Conservation (phyloP, 2,888 invertebrate species). For the Mythimna pallens region DNA sequence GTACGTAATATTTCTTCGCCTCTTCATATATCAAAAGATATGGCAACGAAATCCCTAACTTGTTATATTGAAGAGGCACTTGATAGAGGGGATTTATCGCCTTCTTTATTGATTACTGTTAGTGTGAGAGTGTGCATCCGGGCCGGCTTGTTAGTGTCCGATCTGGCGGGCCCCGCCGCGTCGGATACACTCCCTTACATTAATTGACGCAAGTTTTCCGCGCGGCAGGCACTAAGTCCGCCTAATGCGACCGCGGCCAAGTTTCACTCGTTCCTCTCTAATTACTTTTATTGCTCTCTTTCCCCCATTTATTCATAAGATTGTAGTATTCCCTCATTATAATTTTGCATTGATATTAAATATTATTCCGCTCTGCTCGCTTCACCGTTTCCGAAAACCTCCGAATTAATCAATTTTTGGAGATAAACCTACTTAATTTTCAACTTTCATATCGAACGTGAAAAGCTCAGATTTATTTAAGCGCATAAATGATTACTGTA, state of each 20-base stretch:
- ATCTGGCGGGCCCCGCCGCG: constrained; percentile 57
- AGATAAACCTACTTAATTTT: constrained; percentile 38
- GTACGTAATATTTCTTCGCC: constrained; percentile 39
- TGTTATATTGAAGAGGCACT: constrained; percentile 45
- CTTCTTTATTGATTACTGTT: constrained; percentile 52
- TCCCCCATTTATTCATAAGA: constrained; percentile 76
- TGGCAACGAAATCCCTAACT: constrained; percentile 42
- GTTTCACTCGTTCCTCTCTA: constrained; percentile 80
- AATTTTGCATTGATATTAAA: constrained; percentile 55
- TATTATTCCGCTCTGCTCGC: constrained; percentile 37
- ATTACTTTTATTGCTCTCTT: constrained; percentile 84
- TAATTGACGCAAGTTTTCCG: constrained; percentile 82
- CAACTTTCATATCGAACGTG: constrained; percentile 21
- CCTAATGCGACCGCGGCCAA: constrained; percentile 80
- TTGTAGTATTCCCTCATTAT: constrained; percentile 71
- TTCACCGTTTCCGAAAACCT: constrained; percentile 27
- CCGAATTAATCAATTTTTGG: constrained; percentile 40
- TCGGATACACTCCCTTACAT: constrained; percentile 73
- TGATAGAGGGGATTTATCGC: constrained; percentile 53
- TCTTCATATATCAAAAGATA: constrained; percentile 45
- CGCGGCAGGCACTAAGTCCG: constrained; percentile 79
- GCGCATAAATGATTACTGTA: constrained; percentile 40
- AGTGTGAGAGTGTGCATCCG: constrained; percentile 50
- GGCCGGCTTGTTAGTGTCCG: constrained; percentile 54
- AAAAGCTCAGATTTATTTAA: constrained; percentile 44